Evolutionary conservation across 2,888 invertebrate species (phyloP), one percentile per base, ranked within the genome.

Genomic region (Pyrrhia umbra): DNA sequence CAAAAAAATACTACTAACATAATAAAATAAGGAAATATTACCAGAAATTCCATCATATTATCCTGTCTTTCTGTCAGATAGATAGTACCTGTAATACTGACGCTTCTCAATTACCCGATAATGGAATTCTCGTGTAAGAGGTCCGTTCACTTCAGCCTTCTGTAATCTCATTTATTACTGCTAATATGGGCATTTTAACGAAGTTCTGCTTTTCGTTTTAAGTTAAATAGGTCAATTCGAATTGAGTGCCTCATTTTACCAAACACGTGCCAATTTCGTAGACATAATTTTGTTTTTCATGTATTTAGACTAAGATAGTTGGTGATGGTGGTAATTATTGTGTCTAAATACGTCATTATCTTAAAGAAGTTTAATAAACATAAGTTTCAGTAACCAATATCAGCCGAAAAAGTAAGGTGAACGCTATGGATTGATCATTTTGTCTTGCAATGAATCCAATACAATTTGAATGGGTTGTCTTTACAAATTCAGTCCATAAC

Each of bases 181-280:
- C 23, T 70, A 39, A 60, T 66, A 70, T 30, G 66, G 50, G 25
- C 51, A 63, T 46, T 70, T 65, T 62, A 70, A 70, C 50, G 43
- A 50, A 66, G 51, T 70, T 62, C 20, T 37, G 37, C 34, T 61
- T 23, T 40, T 20, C 23, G 59, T 40, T 69, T 70, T 34, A 45
- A 43, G 16, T 63, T 51, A 45, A 37, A 8, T 23, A 40, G 39
- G 10, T 2, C 27, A 43, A 69, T 15, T 6, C 37, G 15, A 15
- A 37, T 37, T 15, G 70, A 46, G 21, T 23, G 25, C 6, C 18
- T 18, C 18, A 13, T 3, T 30, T 13, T 2, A 30, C 2, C 1
- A 8, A 25, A 25, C 25, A 1, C 25, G 25, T 1, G 25, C 3
- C 6, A 25, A 25, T 25, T 25, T 25, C n/a, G n/a, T n/a, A n/a